Evolutionary conservation across 2,888 invertebrate genomes (phyloP), one percentile per base, ranked within the genome.

Genomic region (Lasioglossum marginatum): DNA sequence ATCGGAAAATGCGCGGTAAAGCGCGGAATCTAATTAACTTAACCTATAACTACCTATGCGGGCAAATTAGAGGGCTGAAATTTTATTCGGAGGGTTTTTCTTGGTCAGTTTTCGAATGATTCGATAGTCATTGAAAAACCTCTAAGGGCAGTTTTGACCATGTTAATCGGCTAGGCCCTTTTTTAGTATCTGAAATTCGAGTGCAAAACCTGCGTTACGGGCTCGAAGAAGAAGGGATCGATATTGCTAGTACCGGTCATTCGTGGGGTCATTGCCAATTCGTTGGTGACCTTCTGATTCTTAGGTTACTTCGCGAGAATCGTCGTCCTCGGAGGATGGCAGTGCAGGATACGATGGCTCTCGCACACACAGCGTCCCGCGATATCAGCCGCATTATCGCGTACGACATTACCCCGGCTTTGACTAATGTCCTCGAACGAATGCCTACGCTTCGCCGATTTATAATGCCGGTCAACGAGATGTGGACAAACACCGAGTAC

Each of bases 381-480:
- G 94, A 93, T 95, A 95, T 95, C 95, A 94, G 94, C 82, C 92
- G 93, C 93, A 94, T 94, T 95, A 95, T 95, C 95, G 95, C 93
- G 90, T 91, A 92, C 94, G 94, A 94, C 94, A 93, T 94, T 94
- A 93, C 93, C 91, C 85, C 88, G 92, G 91, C 94, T 95, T 95
- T 95, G 95, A 95, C 95, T 95, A 95, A 95, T 95, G 95, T 95
- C 92, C 94, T 92, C 93, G 94, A 93, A 93, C 94, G 94, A 94
- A 95, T 95, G 94, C 95, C 94, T 95, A 94, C 94, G 94, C 94
- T 94, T 94, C 93, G 93, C 94, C 95, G 94, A 95, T 95, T 95
- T 95, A 95, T 95, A 95, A 95, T 94, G 93, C 93, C 93, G 94
- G 94, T 93, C 94, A 94, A 94, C 94, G 93, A 94, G 94, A 94